These are phyloP conservation scores for Cochlearius cochlearius DNA, from an alignment of 2,113 vertebrate species.

Conservation along the genomic window DNA sequence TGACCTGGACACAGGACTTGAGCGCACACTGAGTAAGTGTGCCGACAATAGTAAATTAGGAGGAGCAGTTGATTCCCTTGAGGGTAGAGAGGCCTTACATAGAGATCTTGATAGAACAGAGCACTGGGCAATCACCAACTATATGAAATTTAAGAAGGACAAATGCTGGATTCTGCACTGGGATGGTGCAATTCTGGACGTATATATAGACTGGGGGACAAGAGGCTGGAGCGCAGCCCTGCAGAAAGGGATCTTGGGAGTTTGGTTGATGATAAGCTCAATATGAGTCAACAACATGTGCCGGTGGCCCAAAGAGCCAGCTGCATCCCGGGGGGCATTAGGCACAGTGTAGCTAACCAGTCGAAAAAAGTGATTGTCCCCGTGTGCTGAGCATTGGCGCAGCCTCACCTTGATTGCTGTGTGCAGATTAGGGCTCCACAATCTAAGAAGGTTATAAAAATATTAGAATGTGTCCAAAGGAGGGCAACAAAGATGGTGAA, in stretches of 20 bases:
- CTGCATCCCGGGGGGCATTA: neutral
- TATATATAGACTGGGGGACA: no score
- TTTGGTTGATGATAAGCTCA: no score
- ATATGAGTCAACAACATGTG: neutral
- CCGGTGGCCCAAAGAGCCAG: neutral
- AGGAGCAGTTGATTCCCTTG: neutral
- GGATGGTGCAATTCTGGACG: neutral
- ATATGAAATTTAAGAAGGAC: neutral
- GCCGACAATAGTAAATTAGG: neutral
- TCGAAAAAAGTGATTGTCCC: neutral
- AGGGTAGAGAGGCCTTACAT: neutral
- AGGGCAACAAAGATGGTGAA: neutral
- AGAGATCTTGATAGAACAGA: neutral
- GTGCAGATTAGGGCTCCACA: neutral
- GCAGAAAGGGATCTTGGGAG: neutral
- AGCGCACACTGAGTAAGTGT: neutral
- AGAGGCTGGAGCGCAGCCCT: neutral
- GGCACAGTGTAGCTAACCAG: neutral
- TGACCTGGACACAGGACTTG: neutral
- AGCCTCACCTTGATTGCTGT: neutral
- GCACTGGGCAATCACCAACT: neutral
- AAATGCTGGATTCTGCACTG: neutral
- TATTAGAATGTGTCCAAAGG: neutral
- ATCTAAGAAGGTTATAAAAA: neutral
- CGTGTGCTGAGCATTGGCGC: neutral